phyloP scores from a whole-genome alignment of 2,113 vertebrate genomes.

The Lepus americanus region DNA sequence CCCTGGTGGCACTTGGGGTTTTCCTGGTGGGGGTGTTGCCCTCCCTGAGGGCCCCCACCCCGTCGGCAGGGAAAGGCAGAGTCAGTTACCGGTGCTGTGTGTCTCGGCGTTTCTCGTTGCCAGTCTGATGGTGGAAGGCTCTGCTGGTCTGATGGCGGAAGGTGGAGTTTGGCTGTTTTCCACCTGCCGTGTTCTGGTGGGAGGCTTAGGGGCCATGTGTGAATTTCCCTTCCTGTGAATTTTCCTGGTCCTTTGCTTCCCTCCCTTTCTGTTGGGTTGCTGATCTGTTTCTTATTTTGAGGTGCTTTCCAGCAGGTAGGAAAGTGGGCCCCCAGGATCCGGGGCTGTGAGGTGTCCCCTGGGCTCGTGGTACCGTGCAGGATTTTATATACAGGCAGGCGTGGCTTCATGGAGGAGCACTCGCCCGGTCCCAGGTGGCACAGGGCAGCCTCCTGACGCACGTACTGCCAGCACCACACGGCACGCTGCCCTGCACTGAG shows the following conservation, averaged over 20 bases:
- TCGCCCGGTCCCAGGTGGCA: no score
- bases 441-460: no score
- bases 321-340: background rate
- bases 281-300: conserved; percentile 32
- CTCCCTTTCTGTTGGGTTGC: conserved; percentile 5
- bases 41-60: background rate
- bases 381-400: background rate
- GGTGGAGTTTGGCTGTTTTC: background rate
- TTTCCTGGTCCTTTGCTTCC: background rate
- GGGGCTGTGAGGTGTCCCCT: background rate
- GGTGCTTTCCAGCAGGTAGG: background rate
- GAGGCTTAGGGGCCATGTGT: conserved; percentile 1
- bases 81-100: background rate
- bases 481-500: background rate
- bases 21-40: background rate
- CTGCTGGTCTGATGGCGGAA: background rate
- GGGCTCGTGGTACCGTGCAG: background rate
- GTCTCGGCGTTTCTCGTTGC: background rate
- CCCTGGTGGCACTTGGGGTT: background rate
- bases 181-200: background rate
- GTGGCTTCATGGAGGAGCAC: background rate
- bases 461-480: background rate
- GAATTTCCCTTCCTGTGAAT: background rate
- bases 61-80: accelerated
- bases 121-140: background rate